Evolutionary conservation across 2,113 vertebrate genomes (phyloP), one percentile per base, ranked within the genome.

Genomic region (Hippocampus abdominalis): DNA sequence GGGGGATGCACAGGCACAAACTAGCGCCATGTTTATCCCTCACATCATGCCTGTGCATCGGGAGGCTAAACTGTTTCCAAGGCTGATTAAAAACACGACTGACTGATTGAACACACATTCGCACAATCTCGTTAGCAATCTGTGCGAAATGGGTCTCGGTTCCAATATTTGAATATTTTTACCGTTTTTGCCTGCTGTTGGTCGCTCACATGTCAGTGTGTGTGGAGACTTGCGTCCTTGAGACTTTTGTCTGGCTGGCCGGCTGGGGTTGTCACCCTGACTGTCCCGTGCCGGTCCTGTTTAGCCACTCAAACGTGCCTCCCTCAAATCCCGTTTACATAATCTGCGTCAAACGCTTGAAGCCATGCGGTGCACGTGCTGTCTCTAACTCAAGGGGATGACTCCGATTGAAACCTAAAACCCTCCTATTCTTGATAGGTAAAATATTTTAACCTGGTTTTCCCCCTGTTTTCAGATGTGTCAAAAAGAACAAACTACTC

Each of bases 401-500:
- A 36, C 32, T 36, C 32, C 32, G 6, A 36, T 36, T 36, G 32
- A 36, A 36, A 36, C 32, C 5, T 36, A 36, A 36, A 4, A 36
- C 32, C 5, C 32, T 36, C 32, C 32, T 36, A 36, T 36, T 36
- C 32, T 54, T 54, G 51, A 54, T 54, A 9, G 8, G 8, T n/a
- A 54, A 29, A 0, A 12, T 4, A 21, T 39, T 39, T 39, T 20
- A 61, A 36, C 8, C 57, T 62, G 2, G 57, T 12, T 39, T 66
- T 10, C 44, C 8, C 8, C 48, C 68, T 75, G 64, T 81, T 69
- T 89, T 71, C 93, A 97, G 94, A 93, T 95, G 69, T 92, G 93
- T 93, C 87, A 86, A 90, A 86, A 92, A 91, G 86, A 93, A 90
- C 79, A 92, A 86, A 88, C 88, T 92, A 71, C 71, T 69, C 70